A percentile compares a stretch with the other conserved stretches of the same genome.
Conservation (phyloP, 2,888 invertebrate genomes). For the Himalopsyche tibetana region DNA sequence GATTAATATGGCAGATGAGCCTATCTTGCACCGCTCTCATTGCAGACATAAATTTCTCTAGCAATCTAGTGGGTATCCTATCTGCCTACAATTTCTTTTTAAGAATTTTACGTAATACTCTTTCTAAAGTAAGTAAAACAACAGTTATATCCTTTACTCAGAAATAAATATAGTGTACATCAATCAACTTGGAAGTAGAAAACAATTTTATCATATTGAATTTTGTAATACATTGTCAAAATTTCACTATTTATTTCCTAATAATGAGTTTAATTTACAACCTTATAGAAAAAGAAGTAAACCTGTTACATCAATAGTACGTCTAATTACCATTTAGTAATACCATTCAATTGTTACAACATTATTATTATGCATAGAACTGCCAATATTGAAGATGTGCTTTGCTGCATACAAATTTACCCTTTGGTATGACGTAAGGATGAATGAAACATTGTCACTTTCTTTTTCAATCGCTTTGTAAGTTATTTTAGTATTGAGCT, state of each 20-base stretch:
- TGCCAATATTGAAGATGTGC: slow-evolving; percentile 5
- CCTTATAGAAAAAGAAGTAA: background rate
- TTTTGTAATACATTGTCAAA: too few species aligned
- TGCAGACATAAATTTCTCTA: too few species aligned
- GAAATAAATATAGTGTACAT: too few species aligned
- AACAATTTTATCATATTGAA: too few species aligned
- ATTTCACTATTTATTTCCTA: background rate
- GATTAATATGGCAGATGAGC: too few species aligned
- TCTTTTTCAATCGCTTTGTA: background rate
- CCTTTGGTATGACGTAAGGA: slow-evolving; percentile 11
- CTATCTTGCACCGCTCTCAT: too few species aligned
- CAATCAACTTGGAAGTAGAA: too few species aligned
- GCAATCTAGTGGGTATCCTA: too few species aligned
- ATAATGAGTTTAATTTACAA: background rate
- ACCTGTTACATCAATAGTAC: background rate
- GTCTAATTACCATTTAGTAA: background rate
- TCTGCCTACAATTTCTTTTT: too few species aligned
- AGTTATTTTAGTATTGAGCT: background rate
- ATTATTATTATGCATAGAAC: background rate
- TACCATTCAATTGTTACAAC: background rate
- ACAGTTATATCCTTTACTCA: too few species aligned
- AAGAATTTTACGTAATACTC: too few species aligned
- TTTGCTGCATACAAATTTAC: slow-evolving; percentile 6
- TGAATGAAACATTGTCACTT: slow-evolving; percentile 20
- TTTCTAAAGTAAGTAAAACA: too few species aligned